Percentiles rank a stretch among this genome's conserved stretches.
Conservation (phyloP, 2,113 vertebrate genomes). For the Indicator indicator region DNA sequence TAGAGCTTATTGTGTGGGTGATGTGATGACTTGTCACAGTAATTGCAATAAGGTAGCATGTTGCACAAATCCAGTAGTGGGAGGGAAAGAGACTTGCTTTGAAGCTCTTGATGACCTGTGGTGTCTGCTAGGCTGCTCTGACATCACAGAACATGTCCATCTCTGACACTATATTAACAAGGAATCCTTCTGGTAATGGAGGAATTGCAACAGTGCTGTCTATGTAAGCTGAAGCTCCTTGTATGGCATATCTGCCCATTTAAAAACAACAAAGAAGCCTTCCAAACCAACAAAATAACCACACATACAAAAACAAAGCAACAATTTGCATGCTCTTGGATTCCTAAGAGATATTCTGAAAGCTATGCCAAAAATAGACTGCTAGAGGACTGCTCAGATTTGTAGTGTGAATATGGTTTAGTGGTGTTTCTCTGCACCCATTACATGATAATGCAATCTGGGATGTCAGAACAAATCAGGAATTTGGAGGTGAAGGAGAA, state of each 20-base stretch:
- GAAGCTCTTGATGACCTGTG: not conserved
- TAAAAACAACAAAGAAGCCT: not conserved
- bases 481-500: slow-evolving; percentile 8
- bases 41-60: not conserved
- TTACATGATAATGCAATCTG: slow-evolving; percentile 1
- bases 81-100: not conserved
- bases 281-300: not conserved
- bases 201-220: accelerated
- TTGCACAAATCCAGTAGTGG: not conserved
- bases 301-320: not conserved
- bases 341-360: not conserved
- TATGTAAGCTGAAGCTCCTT: not conserved
- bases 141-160: not conserved
- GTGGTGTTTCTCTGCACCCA: not conserved
- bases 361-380: not conserved
- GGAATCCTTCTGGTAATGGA: not conserved
- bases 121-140: not conserved
- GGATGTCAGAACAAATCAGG: slow-evolving; percentile 38
- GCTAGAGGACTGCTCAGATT: not conserved
- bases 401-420: not conserved
- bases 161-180: not conserved
- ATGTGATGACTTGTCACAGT: not conserved
- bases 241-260: not conserved
- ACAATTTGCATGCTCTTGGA: not conserved
- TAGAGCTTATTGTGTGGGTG: not conserved